These are phyloP conservation scores for Drosophila stalkeri DNA, from an alignment of 2,888 invertebrate species.

Conservation along the genomic window DNA sequence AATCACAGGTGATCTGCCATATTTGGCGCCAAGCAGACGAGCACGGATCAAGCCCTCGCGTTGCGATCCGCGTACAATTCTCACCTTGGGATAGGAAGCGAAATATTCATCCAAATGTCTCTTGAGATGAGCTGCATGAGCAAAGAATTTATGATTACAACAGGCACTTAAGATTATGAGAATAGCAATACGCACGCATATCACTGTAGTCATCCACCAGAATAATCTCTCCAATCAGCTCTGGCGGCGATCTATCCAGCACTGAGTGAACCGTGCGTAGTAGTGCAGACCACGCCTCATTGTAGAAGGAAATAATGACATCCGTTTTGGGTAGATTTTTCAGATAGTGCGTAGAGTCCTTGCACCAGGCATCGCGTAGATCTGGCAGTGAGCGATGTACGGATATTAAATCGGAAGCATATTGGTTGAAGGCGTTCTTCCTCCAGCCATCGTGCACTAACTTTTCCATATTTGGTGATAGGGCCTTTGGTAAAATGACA, in stretches of 20 bases:
- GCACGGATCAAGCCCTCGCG: slow-evolving; percentile 98
- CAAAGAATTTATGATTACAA: not conserved
- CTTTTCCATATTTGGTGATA: slow-evolving; percentile 93
- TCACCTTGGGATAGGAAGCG: slow-evolving; percentile 95
- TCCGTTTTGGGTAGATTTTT: slow-evolving; percentile 93
- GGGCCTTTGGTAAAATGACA: slow-evolving; percentile 93
- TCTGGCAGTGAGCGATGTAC: slow-evolving; percentile 96
- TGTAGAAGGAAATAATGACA: slow-evolving; percentile 98
- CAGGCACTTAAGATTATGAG: too few relatives aligned
- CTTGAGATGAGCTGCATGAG: slow-evolving; percentile 93
- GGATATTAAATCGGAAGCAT: slow-evolving; percentile 98
- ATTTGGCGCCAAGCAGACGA: slow-evolving; percentile 93
- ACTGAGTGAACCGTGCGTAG: slow-evolving; percentile 98
- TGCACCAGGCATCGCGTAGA: slow-evolving; percentile 97
- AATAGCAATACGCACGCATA: slow-evolving; percentile 90
- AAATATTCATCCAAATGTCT: slow-evolving; percentile 97
- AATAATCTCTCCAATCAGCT: slow-evolving; percentile 96
- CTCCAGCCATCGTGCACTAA: slow-evolving; percentile 97
- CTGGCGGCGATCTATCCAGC: slow-evolving; percentile 95
- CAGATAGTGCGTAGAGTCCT: slow-evolving; percentile 89
- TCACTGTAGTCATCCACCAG: slow-evolving; percentile 99
- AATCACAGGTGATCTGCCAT: slow-evolving; percentile 94
- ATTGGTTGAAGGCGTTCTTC: slow-evolving; percentile 99
- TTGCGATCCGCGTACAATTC: slow-evolving; percentile 94
- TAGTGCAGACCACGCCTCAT: slow-evolving; percentile 99